A percentile compares a stretch with the other conserved stretches of the same genome.
Conservation (phyloP, 2,888 invertebrate species). For the Caenorhabditis sp. region DNA sequence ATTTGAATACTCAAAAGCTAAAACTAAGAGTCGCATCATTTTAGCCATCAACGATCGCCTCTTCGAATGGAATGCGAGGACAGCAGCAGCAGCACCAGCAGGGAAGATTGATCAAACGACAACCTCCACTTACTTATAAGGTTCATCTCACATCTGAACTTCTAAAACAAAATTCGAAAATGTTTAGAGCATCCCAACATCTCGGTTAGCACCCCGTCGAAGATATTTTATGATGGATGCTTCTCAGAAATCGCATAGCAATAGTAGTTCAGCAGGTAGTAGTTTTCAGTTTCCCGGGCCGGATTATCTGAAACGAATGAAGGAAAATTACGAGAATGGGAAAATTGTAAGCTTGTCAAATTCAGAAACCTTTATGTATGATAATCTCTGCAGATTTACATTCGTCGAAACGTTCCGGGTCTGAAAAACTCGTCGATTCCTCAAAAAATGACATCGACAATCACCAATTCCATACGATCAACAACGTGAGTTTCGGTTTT, state of each 20-base stretch:
- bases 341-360: slow-evolving; percentile 28
- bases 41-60: slow-evolving; percentile 38
- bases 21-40: not conserved
- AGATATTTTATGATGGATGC: slow-evolving; percentile 24
- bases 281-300: slow-evolving; percentile 32
- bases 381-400: slow-evolving; percentile 45
- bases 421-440: slow-evolving; percentile 10
- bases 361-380: too few relatives aligned
- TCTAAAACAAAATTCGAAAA: not conserved
- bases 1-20: not conserved
- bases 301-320: slow-evolving; percentile 39
- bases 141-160: not conserved
- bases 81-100: slow-evolving; percentile 19
- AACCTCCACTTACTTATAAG: slow-evolving; percentile 16
- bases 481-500: slow-evolving; percentile 14
- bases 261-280: slow-evolving; percentile 9
- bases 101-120: slow-evolving; percentile 33
- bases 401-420: slow-evolving; percentile 17
- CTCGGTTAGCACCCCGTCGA: slow-evolving; percentile 38
- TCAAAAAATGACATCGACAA: slow-evolving; percentile 13
- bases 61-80: slow-evolving; percentile 35
- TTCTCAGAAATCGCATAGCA: slow-evolving; percentile 28
- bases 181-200: slow-evolving; percentile 26
- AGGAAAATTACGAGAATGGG: slow-evolving; percentile 42
- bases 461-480: slow-evolving; percentile 33